Evolutionary conservation across 2,113 vertebrate genomes (phyloP).

Genomic region (Osmerus eperlanus): DNA sequence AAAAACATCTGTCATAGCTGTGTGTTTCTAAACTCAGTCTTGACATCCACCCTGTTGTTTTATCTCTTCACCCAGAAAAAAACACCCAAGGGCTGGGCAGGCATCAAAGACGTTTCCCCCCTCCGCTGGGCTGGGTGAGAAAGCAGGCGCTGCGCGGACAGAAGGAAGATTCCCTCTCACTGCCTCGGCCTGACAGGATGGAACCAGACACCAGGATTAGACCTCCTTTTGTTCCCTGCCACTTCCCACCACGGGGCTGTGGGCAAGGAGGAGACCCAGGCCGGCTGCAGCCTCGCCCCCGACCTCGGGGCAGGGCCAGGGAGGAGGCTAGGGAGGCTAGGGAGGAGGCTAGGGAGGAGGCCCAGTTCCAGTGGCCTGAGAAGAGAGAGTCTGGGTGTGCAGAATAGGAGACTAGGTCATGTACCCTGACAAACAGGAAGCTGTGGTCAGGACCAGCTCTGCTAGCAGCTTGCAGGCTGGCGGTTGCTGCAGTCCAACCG

Average conservation of each 20-base stretch:
- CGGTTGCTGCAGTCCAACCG: slow-evolving; percentile 42
- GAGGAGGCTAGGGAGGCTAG: not conserved
- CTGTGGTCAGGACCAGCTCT: slow-evolving; percentile 61
- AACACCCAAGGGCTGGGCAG: slow-evolving; percentile 69
- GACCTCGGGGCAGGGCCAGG: slow-evolving; percentile 37
- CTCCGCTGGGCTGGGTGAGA: slow-evolving; percentile 67
- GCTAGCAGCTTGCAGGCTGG: slow-evolving; percentile 39
- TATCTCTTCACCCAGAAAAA: slow-evolving; percentile 73
- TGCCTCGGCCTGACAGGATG: slow-evolving; percentile 75
- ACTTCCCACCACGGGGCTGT: slow-evolving; percentile 72
- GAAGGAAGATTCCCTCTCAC: slow-evolving; percentile 73
- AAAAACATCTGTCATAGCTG: slow-evolving; percentile 66
- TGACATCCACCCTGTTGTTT: slow-evolving; percentile 75
- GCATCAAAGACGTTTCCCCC: slow-evolving; percentile 72
- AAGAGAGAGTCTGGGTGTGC: slow-evolving; percentile 30
- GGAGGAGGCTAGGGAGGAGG: slow-evolving; percentile 46
- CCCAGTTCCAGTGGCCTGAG: not conserved
- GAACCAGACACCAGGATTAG: slow-evolving; percentile 80
- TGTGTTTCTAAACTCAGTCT: slow-evolving; percentile 71
- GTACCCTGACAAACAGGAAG: slow-evolving; percentile 57
- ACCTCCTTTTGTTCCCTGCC: slow-evolving; percentile 70
- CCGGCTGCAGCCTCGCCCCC: slow-evolving; percentile 34
- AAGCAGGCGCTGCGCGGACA: slow-evolving; percentile 56
- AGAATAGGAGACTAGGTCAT: slow-evolving; percentile 40
- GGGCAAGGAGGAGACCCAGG: slow-evolving; percentile 67